phyloP scores from a whole-genome alignment of 2,113 vertebrate genomes.

The Acrocephalus arundinaceus region DNA sequence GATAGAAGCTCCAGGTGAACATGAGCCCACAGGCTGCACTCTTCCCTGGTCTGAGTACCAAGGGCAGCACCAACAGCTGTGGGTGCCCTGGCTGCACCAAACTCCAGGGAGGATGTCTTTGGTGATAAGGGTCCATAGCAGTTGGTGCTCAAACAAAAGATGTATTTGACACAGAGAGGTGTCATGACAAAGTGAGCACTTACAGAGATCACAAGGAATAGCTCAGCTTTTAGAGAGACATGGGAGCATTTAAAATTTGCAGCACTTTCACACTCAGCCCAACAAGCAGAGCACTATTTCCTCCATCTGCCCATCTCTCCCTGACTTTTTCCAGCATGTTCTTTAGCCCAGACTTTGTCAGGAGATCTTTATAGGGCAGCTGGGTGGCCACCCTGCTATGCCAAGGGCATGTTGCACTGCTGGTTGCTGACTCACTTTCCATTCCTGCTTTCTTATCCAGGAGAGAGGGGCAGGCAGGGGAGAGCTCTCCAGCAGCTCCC shows the following conservation, averaged over 20 bases:
- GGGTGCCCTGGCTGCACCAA: not conserved
- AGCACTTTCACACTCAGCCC: not conserved
- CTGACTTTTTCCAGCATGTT: not conserved
- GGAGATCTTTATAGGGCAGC: not conserved
- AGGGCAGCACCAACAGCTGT: not conserved
- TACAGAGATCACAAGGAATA: not conserved
- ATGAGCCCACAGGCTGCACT: not conserved
- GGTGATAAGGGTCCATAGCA: not conserved
- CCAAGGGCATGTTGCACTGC: not conserved
- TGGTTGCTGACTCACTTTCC: not conserved
- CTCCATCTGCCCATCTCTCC: not conserved
- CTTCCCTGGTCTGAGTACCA: not conserved
- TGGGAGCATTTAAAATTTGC: not conserved
- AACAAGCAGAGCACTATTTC: not conserved
- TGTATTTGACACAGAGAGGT: not conserved
- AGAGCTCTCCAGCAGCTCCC: not conserved
- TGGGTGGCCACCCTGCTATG: not conserved
- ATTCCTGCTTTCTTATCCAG: not conserved
- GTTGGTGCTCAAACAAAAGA: not conserved
- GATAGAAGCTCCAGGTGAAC: not conserved
- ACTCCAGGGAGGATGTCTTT: not conserved
- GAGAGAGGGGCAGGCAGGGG: not conserved
- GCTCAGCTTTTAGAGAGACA: not conserved
- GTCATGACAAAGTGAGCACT: not conserved
- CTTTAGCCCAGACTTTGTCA: not conserved